Evolutionary conservation across 2,113 vertebrate genomes (phyloP).

Genomic region (Urocynchramus pylzowi): DNA sequence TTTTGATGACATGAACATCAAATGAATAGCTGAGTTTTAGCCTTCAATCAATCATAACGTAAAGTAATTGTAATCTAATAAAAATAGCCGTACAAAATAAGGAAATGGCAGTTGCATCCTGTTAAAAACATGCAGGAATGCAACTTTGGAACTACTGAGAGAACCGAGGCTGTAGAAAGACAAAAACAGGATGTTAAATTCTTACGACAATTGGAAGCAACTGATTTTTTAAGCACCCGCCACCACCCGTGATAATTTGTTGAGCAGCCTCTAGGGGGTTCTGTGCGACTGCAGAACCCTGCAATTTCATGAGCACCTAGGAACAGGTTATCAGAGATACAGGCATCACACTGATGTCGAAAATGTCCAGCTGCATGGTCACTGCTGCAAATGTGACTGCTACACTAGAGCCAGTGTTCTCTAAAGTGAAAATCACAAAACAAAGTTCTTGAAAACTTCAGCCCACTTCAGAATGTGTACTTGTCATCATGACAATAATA

Average conservation of each 20-base stretch:
- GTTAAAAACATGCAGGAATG: conserved; percentile 67
- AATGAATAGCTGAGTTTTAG: conserved; percentile 63
- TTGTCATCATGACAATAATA: neutral
- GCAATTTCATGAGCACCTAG: neutral
- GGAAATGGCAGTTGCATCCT: conserved; percentile 80
- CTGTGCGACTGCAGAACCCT: conserved; percentile 41
- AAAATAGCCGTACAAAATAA: conserved; percentile 77
- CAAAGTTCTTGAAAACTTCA: neutral
- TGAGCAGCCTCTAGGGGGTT: conserved; percentile 35
- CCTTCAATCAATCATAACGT: conserved; percentile 47
- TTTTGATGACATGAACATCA: conserved; percentile 39
- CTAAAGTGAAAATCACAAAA: neutral
- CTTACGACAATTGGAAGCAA: conserved; percentile 15
- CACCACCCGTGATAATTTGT: neutral
- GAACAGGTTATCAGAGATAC: neutral
- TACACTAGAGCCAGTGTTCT: neutral
- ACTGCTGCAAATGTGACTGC: neutral
- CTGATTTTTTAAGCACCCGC: neutral
- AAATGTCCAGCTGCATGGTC: neutral
- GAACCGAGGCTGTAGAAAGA: conserved; percentile 56
- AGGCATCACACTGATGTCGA: neutral
- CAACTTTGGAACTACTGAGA: conserved; percentile 60
- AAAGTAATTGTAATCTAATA: conserved; percentile 70
- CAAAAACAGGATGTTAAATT: conserved; percentile 78
- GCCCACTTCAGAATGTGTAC: neutral